Conservation (phyloP, 2,113 vertebrate species). For the Plecotus auritus region DNA sequence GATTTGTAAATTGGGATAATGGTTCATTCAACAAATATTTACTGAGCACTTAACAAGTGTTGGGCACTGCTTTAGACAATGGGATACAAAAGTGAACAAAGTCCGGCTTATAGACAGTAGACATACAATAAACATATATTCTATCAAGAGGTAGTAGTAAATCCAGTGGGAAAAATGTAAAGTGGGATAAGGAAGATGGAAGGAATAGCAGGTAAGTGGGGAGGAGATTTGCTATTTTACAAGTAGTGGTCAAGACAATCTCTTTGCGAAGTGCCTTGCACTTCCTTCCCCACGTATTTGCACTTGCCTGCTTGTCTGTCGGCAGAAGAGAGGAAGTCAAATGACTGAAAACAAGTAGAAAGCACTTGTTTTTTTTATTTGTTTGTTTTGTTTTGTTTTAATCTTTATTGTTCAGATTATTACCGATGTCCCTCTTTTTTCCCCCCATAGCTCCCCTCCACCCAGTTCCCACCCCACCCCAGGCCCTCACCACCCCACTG, state of each 20-base stretch:
- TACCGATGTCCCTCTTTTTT: too few species aligned
- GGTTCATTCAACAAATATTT: conserved; percentile 10
- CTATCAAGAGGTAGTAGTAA: background rate
- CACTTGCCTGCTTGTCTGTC: background rate
- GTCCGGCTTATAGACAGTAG: background rate
- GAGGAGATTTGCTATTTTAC: background rate
- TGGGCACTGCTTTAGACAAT: background rate
- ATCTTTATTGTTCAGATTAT: too few species aligned
- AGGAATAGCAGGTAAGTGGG: background rate
- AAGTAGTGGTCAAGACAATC: background rate
- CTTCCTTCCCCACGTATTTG: background rate
- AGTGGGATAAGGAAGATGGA: background rate
- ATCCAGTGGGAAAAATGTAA: background rate
- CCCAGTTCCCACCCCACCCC: too few species aligned
- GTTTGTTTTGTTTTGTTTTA: too few species aligned
- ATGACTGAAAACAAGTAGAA: background rate
- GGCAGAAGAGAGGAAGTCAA: background rate
- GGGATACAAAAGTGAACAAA: background rate
- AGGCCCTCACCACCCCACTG: too few species aligned
- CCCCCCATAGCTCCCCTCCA: too few species aligned
- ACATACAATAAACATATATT: background rate
- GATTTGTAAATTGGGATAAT: background rate
- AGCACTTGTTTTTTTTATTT: background rate
- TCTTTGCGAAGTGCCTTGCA: background rate
- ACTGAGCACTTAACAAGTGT: background rate